These are phyloP conservation scores for Ariopsis seemanni DNA, from an alignment of 2,113 vertebrate species.

Conservation along the genomic window DNA sequence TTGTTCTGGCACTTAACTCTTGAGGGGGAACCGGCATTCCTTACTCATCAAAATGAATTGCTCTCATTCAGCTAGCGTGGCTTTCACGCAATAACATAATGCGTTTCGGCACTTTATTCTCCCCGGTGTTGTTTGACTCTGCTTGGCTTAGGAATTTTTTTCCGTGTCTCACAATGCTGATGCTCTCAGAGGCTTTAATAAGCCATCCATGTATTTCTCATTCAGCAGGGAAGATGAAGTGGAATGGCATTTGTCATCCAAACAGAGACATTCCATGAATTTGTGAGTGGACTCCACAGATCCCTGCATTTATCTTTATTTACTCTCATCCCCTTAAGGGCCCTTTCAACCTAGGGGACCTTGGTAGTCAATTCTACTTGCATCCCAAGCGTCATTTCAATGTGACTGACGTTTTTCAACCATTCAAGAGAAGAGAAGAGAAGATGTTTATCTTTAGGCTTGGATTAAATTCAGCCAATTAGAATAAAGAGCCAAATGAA, in stretches of 20 bases:
- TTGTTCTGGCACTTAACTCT: slow-evolving; percentile 15
- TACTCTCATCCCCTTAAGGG: background rate
- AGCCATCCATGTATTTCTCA: background rate
- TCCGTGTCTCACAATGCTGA: slow-evolving; percentile 4
- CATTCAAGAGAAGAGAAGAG: background rate
- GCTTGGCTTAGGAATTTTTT: slow-evolving; percentile 1
- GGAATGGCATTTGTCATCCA: slow-evolving; percentile 5
- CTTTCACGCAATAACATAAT: slow-evolving; percentile 1
- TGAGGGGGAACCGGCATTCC: slow-evolving; percentile 12
- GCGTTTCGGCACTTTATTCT: background rate
- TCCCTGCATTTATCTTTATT: background rate
- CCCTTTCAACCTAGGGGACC: background rate
- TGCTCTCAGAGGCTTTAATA: slow-evolving; percentile 1
- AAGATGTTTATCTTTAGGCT: background rate
- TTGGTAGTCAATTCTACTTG: background rate
- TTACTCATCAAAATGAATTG: slow-evolving; percentile 36
- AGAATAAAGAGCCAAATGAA: background rate
- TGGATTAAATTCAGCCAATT: background rate
- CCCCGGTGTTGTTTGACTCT: background rate
- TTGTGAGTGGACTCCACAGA: background rate
- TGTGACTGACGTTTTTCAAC: background rate
- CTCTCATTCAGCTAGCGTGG: background rate
- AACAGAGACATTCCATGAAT: slow-evolving; percentile 12
- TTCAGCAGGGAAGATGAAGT: slow-evolving; percentile 3
- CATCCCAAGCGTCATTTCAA: background rate